A percentile compares a stretch with the other conserved stretches of the same genome.
Evolutionary conservation across 2,797 vertebrate species (phyloP).

Genomic region (Onychomys arenicola): DNA sequence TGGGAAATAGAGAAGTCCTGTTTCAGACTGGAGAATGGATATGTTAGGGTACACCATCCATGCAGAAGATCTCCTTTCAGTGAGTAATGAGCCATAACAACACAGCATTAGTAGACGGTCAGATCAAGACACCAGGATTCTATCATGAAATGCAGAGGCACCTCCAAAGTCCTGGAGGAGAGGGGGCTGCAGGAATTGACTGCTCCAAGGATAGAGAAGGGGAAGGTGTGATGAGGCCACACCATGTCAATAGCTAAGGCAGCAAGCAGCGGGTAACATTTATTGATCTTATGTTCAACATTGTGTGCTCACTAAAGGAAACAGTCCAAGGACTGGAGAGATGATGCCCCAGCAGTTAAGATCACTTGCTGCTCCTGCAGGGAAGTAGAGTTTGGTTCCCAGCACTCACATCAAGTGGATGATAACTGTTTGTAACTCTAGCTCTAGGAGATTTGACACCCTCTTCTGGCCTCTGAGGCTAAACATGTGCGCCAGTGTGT

Average conservation of each 20-base stretch:
- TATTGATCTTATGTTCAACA: not conserved
- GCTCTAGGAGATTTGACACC: not conserved
- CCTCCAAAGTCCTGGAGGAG: not conserved
- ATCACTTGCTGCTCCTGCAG: not conserved
- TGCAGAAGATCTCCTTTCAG: not conserved
- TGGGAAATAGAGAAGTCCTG: not conserved
- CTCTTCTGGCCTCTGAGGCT: not conserved
- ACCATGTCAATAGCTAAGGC: not conserved
- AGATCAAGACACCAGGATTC: not conserved
- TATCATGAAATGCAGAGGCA: not conserved
- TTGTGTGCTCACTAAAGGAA: not conserved
- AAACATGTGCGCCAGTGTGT: not conserved
- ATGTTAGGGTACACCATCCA: not conserved
- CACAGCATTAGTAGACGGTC: not conserved
- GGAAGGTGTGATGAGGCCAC: not conserved
- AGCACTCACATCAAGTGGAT: not conserved
- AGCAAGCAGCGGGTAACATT: constrained; percentile 24
- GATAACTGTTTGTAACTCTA: not conserved
- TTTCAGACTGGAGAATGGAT: not conserved
- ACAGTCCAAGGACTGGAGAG: not conserved
- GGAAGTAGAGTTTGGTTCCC: not conserved
- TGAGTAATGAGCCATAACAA: not conserved
- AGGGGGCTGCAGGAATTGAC: not conserved
- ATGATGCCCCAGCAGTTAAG: not conserved
- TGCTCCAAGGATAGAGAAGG: not conserved